A percentile compares a stretch with the other conserved stretches of the same genome.
Evolutionary conservation across 2,113 vertebrate genomes (phyloP).

Genomic region (Apteryx owenii): DNA sequence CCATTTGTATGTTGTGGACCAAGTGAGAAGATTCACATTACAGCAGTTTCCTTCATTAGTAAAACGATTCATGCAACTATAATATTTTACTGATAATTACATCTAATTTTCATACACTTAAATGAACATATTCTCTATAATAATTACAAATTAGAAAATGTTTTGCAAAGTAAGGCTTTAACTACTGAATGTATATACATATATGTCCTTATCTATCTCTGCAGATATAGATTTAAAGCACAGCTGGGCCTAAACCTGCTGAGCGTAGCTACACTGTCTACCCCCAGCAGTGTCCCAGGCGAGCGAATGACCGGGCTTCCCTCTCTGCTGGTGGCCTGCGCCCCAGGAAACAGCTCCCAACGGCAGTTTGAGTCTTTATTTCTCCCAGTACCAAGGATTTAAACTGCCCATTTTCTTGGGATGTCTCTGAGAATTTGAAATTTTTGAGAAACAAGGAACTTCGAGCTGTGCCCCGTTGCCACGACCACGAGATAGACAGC

Average conservation of each 20-base stretch:
- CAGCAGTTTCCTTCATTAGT: not conserved
- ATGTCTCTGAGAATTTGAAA: not conserved
- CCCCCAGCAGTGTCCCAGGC: not conserved
- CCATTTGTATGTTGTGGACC: too few relatives aligned
- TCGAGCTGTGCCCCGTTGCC: too few relatives aligned
- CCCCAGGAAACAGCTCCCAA: not conserved
- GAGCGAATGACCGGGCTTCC: not conserved
- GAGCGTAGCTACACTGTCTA: not conserved
- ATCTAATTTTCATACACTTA: not conserved
- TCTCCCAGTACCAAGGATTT: not conserved
- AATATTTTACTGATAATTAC: not conserved
- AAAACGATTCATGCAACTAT: not conserved
- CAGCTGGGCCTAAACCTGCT: not conserved
- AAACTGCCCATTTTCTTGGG: too few relatives aligned
- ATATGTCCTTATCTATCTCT: not conserved
- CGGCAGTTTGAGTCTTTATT: too few relatives aligned
- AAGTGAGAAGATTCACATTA: not conserved
- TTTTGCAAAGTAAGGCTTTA: not conserved
- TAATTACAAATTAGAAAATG: not conserved
- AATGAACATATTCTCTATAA: not conserved
- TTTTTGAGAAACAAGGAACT: too few relatives aligned
- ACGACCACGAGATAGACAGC: not conserved
- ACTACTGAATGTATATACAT: not conserved
- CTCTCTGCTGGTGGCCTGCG: not conserved
- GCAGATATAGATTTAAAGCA: not conserved